These are phyloP conservation scores for Sitta europaea DNA, from an alignment of 2,113 vertebrate genomes.

Conservation along the genomic window DNA sequence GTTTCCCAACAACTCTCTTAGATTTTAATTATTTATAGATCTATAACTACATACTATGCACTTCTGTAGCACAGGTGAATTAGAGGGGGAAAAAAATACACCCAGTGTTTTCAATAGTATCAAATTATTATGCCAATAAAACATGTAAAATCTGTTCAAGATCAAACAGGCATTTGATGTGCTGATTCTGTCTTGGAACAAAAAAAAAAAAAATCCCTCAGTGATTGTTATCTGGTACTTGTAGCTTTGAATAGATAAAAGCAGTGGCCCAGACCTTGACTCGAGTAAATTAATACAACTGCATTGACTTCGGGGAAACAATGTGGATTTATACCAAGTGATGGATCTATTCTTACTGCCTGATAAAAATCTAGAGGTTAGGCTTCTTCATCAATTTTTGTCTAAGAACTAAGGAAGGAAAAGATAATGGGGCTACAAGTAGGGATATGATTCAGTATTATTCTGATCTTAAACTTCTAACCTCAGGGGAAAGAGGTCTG, in stretches of 20 bases:
- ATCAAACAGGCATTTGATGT: slow-evolving; percentile 33
- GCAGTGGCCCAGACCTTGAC: not conserved
- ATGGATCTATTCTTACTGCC: slow-evolving; percentile 17
- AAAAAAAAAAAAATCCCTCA: not conserved
- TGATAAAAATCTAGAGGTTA: slow-evolving; percentile 51
- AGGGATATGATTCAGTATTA: slow-evolving; percentile 28
- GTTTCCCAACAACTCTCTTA: not conserved
- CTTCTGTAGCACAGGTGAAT: not conserved
- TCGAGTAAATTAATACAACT: slow-evolving; percentile 20
- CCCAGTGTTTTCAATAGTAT: not conserved
- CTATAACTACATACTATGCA: not conserved
- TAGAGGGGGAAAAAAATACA: not conserved
- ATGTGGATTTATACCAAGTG: not conserved
- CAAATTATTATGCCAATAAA: slow-evolving; percentile 28
- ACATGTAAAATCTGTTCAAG: not conserved
- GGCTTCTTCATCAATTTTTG: slow-evolving; percentile 41
- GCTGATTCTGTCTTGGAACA: not conserved
- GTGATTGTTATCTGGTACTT: slow-evolving; percentile 29
- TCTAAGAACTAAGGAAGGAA: not conserved
- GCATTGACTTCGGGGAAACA: not conserved
- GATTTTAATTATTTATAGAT: slow-evolving; percentile 23
- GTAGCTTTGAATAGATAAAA: slow-evolving; percentile 29
- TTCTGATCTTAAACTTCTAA: slow-evolving; percentile 11
- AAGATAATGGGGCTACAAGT: slow-evolving; percentile 10
- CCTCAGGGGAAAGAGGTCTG: slow-evolving; percentile 2